phyloP scores from a whole-genome alignment of 2,888 invertebrate genomes.

The Sinopyrophorus schimmeli region DNA sequence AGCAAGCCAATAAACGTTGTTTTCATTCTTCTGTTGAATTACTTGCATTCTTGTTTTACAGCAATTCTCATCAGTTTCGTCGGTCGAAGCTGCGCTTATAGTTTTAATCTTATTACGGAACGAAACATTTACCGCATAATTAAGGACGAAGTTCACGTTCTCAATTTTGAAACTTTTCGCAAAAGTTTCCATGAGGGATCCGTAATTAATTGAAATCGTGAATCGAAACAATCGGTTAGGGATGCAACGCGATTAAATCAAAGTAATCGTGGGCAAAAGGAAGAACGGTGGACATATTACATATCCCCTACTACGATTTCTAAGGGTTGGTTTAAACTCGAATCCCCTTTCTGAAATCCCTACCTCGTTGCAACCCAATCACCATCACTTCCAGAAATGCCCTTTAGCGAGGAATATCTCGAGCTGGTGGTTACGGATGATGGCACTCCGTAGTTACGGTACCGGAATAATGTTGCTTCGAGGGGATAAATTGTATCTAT shows the following conservation, averaged over 20 bases:
- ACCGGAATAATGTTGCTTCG: constrained; percentile 22
- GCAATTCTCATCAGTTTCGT: constrained; percentile 15
- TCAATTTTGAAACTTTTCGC: too few species aligned
- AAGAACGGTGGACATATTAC: constrained; percentile 11
- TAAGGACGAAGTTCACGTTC: too few species aligned
- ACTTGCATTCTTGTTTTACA: constrained; percentile 12
- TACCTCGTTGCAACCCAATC: constrained; percentile 40
- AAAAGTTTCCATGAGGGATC: too few species aligned
- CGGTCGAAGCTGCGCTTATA: constrained; percentile 4
- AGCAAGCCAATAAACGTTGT: constrained; percentile 14
- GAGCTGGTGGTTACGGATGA: constrained; percentile 40
- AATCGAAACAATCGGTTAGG: too few species aligned
- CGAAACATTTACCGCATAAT: not conserved
- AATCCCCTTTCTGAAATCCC: constrained; percentile 36
- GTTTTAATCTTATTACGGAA: not conserved
- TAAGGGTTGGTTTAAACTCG: constrained; percentile 27
- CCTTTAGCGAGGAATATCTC: constrained; percentile 39
- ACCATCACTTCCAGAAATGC: constrained; percentile 42
- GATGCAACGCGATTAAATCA: too few species aligned
- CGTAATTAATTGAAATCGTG: too few species aligned
- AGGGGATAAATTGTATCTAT: constrained; percentile 21
- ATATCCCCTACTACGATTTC: constrained; percentile 16
- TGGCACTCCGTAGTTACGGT: constrained; percentile 29
- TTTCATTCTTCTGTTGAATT: constrained; percentile 14
- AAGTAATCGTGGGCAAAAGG: too few species aligned